Evolutionary conservation across 2,797 vertebrate genomes (phyloP), one percentile per base, ranked within the genome.

Genomic region (Remorina albescens): DNA sequence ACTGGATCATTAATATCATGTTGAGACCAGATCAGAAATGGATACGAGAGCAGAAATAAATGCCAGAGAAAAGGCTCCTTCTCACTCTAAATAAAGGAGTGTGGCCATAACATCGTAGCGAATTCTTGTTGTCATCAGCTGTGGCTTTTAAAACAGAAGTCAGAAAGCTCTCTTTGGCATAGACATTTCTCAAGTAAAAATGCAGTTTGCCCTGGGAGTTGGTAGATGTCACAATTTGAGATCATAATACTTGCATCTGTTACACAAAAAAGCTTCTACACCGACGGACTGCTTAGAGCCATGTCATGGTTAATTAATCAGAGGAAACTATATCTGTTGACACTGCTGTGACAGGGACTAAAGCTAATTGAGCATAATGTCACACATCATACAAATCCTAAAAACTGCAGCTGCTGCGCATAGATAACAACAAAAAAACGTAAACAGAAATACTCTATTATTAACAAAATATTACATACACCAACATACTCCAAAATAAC

Each of bases 301-400:
- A 42, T 47, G 42, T 44, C 61, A 70, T 19, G 54, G 37, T 51
- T 67, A 51, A 71, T 81, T 60, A 73, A 67, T 78, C 21, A 41
- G 28, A 34, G 11, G 18, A 55, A 70, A 56, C 2, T 32, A 4
- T 10, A 34, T 61, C 36, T 42, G 28, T 50, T 69, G 26, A 2
- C 21, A 34, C 9, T 47, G 37, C 34, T 67, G 30, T 61, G 39
- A 60, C n/a, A 37, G 26, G 19, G 51, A 53, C 32, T 51, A 10
- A n/a, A 70, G 55, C 5, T 66, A 57, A 58, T 28, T 58, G 39
- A 76, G 21, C 13, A 39, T 11, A 1, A 2, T n/a, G 9, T 34
- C 57, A 67, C 41, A 36, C 26, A 37, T 49, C 30, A 30, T 3
- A 67, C 0, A 57, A 34, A 71, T 36, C 2, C 23, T 21, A 3